phyloP scores from a whole-genome alignment of 53 echinoderm and acorn worm species.

The Stichopus horrens region DNA sequence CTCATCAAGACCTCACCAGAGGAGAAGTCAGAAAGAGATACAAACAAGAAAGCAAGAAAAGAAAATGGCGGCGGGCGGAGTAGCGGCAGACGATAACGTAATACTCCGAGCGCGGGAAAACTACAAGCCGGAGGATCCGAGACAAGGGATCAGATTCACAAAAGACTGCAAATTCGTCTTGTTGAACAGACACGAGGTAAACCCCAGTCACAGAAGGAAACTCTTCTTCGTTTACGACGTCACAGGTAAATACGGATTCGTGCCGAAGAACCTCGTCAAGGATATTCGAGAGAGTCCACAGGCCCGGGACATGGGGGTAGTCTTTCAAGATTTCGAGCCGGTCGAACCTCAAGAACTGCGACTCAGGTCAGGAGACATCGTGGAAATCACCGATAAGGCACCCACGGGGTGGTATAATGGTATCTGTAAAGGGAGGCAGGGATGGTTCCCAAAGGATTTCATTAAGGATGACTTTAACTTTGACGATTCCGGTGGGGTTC shows the following conservation, averaged over 20 bases:
- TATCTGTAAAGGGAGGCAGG: neutral
- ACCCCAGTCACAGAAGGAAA: neutral
- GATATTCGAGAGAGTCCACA: neutral
- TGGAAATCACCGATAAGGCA: neutral
- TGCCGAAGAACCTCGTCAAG: neutral
- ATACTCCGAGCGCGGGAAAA: neutral
- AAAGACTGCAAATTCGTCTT: constrained; percentile 14
- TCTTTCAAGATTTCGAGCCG: neutral
- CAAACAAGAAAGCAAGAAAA: neutral
- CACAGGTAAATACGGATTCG: constrained; percentile 18
- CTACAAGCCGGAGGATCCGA: neutral
- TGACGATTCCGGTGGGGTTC: neutral
- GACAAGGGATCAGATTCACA: neutral
- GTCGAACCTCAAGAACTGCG: neutral
- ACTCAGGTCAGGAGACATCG: neutral
- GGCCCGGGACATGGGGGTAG: neutral
- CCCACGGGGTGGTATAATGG: constrained; percentile 34
- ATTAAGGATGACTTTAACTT: neutral
- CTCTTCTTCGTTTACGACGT: constrained; percentile 8
- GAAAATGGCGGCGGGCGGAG: neutral
- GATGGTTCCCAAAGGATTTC: constrained; percentile 19
- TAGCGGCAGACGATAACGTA: neutral
- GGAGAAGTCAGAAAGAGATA: too few species aligned
- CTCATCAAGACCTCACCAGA: too few species aligned
- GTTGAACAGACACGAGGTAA: neutral